These are phyloP conservation scores for Choristoneura fumiferana DNA, from an alignment of 1,140 invertebrate species.

Conservation along the genomic window DNA sequence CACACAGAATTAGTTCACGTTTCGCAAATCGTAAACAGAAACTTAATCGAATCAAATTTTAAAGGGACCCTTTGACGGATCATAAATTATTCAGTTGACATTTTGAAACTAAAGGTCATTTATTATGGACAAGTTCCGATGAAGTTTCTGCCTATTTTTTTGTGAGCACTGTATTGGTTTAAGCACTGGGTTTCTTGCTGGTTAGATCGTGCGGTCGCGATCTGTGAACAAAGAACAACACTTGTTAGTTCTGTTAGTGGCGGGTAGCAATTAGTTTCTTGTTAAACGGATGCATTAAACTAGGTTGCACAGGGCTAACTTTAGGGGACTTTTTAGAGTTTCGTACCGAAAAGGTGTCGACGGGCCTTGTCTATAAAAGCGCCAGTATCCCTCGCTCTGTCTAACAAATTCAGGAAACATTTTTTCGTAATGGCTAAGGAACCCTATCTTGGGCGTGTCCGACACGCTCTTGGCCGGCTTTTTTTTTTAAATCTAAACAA, in stretches of 20 bases:
- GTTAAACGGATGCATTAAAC: slow-evolving; percentile 21
- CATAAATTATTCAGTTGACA: slow-evolving; percentile 10
- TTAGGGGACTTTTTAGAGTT: too few species aligned
- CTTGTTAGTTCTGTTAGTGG: slow-evolving; percentile 62
- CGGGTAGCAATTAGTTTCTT: slow-evolving; percentile 33
- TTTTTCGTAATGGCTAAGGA: too few species aligned
- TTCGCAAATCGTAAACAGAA: slow-evolving; percentile 3
- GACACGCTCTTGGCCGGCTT: too few species aligned
- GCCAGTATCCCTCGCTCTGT: too few species aligned
- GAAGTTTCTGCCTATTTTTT: slow-evolving; percentile 1
- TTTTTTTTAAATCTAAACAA: too few species aligned
- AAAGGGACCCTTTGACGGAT: not conserved
- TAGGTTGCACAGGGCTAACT: too few species aligned
- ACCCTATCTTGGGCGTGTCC: too few species aligned
- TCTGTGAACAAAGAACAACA: slow-evolving; percentile 67
- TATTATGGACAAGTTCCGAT: slow-evolving; percentile 1
- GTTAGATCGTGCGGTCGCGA: slow-evolving; percentile 20
- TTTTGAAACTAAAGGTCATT: slow-evolving; percentile 6
- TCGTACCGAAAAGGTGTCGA: too few species aligned
- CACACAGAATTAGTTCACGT: slow-evolving; percentile 4
- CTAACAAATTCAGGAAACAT: too few species aligned
- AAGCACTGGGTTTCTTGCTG: not conserved
- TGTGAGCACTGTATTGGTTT: slow-evolving; percentile 4
- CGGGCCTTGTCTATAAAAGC: too few species aligned
- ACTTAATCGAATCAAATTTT: slow-evolving; percentile 12